Percentiles rank a stretch among this genome's conserved stretches.
phyloP scores from a whole-genome alignment of 2,113 vertebrate genomes.

The Siniperca knerii region DNA sequence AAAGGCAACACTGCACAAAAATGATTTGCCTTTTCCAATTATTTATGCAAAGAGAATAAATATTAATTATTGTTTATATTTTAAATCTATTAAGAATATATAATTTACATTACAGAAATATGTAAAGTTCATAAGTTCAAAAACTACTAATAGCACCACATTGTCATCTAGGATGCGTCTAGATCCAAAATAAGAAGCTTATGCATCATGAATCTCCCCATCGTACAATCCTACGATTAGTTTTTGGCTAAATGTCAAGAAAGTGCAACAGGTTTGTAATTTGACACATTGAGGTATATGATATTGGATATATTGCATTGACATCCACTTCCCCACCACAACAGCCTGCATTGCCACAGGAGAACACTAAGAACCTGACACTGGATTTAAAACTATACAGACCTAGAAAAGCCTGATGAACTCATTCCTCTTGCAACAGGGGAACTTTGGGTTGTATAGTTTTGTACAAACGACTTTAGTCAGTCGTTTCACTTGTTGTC shows the following conservation, averaged over 20 bases:
- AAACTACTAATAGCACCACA: slow-evolving; percentile 76
- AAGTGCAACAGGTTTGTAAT: slow-evolving; percentile 82
- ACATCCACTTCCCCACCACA: slow-evolving; percentile 42
- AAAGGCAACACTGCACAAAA: slow-evolving; percentile 32
- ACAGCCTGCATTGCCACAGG: slow-evolving; percentile 30
- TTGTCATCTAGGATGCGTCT: slow-evolving; percentile 36
- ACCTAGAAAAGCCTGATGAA: slow-evolving; percentile 11
- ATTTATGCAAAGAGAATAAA: slow-evolving; percentile 64
- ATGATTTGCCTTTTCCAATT: slow-evolving; percentile 31
- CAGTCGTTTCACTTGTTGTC: slow-evolving; percentile 57
- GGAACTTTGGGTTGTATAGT: slow-evolving; percentile 45
- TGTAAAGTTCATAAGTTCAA: slow-evolving; percentile 45
- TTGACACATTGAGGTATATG: slow-evolving; percentile 82
- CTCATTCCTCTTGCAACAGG: slow-evolving; percentile 20
- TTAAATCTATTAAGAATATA: slow-evolving; percentile 68
- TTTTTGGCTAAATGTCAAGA: slow-evolving; percentile 71
- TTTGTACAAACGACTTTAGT: slow-evolving; percentile 47
- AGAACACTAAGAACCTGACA: slow-evolving; percentile 27
- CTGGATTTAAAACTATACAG: neutral
- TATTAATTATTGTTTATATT: slow-evolving; percentile 66
- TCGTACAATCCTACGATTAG: slow-evolving; percentile 39
- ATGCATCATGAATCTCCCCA: slow-evolving; percentile 58
- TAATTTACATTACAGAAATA: slow-evolving; percentile 66
- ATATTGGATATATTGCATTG: slow-evolving; percentile 61
- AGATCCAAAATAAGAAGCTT: slow-evolving; percentile 73